Evolutionary conservation across 2,797 vertebrate genomes (phyloP).

Genomic region (Phylloscopus collybita): DNA sequence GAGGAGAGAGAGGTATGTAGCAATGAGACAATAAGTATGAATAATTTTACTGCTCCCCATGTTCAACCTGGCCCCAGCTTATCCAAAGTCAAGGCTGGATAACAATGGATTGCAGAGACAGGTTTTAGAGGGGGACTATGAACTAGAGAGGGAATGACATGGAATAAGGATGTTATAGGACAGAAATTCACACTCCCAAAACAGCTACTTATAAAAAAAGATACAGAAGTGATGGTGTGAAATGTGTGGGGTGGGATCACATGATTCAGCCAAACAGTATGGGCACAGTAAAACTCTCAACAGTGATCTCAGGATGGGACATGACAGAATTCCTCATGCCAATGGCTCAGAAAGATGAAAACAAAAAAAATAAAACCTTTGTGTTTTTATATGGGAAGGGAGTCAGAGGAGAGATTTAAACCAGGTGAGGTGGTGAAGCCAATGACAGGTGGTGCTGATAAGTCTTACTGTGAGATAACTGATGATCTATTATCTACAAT

Average conservation of each 20-base stretch:
- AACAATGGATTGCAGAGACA: neutral
- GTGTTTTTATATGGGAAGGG: neutral
- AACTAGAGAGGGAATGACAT: neutral
- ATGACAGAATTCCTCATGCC: neutral
- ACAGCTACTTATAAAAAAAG: neutral
- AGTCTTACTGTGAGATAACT: neutral
- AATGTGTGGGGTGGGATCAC: neutral
- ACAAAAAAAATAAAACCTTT: neutral
- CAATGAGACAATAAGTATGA: neutral
- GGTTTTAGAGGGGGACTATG: neutral
- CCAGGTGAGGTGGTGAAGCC: neutral
- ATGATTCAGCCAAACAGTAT: neutral
- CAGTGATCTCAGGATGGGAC: neutral
- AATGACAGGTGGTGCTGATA: neutral
- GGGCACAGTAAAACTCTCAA: neutral
- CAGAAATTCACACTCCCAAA: neutral
- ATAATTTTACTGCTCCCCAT: neutral
- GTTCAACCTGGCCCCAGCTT: neutral
- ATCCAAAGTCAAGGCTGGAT: neutral
- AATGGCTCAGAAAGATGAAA: neutral
- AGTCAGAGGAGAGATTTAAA: neutral
- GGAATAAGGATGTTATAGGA: neutral
- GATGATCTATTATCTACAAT: neutral
- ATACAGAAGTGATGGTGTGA: neutral
- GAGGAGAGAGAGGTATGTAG: neutral